Conservation (phyloP, 2,113 vertebrate species). For the Aleadryas rufinucha region DNA sequence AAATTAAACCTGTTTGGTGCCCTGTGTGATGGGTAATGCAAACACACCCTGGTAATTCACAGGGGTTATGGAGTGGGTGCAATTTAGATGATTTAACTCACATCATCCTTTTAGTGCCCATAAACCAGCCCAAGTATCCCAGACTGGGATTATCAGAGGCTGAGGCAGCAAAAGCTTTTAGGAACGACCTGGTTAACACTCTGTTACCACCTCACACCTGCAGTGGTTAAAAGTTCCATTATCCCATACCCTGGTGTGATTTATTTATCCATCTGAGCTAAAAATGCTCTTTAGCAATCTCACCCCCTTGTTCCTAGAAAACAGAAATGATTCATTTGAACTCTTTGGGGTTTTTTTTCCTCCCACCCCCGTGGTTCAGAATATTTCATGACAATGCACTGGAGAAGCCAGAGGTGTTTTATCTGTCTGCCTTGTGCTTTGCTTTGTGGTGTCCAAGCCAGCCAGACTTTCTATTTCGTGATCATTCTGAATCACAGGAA, state of each 20-base stretch:
- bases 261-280: not conserved
- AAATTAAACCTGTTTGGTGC: not conserved
- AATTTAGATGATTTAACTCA: not conserved
- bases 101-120: not conserved
- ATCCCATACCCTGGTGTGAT: not conserved
- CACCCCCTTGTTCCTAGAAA: not conserved
- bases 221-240: not conserved
- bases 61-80: fast-evolving
- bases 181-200: not conserved
- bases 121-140: not conserved
- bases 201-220: not conserved
- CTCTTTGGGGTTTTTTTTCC: fast-evolving
- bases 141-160: not conserved
- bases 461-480: slow-evolving; percentile 74
- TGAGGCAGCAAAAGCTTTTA: not conserved
- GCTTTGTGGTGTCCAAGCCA: slow-evolving; percentile 68
- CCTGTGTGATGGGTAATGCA: not conserved
- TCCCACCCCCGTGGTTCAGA: not conserved
- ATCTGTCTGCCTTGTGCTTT: slow-evolving; percentile 52
- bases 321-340: not conserved
- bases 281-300: not conserved
- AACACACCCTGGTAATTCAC: not conserved
- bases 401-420: slow-evolving; percentile 67
- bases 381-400: slow-evolving; percentile 68
- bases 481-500: slow-evolving; percentile 73